Percentiles rank a stretch among this genome's conserved stretches.
These are phyloP conservation scores for Mnemiopsis leidyi DNA, from an alignment of 37 sponge, comb jelly and placozoan species.

Conservation along the genomic window DNA sequence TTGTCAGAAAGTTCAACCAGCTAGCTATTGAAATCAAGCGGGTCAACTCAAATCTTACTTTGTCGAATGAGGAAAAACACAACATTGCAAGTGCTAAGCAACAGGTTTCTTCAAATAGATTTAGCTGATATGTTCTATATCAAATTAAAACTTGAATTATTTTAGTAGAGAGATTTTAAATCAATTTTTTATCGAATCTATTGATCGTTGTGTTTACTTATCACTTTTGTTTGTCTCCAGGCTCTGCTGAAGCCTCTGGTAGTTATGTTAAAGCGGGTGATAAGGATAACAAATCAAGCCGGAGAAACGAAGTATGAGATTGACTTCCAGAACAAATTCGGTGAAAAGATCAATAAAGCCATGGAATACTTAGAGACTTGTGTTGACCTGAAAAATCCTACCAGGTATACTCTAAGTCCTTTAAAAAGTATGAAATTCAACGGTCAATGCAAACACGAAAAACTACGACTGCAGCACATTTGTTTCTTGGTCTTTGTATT, in stretches of 20 bases:
- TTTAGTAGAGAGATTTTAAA: too few relatives aligned
- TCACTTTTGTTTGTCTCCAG: slow-evolving; percentile 18
- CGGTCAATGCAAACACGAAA: too few relatives aligned
- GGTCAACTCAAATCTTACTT: slow-evolving; percentile 28
- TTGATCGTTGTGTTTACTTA: too few relatives aligned
- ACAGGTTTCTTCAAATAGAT: not conserved
- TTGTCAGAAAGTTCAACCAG: slow-evolving; percentile 55
- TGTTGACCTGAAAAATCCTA: slow-evolving; percentile 54
- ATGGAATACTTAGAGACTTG: slow-evolving; percentile 41
- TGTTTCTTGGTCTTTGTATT: too few relatives aligned
- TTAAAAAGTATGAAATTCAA: too few relatives aligned
- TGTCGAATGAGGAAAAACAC: not conserved
- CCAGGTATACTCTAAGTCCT: too few relatives aligned
- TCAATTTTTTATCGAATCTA: too few relatives aligned
- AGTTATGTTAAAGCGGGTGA: slow-evolving; percentile 84
- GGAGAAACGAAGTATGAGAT: slow-evolving; percentile 90
- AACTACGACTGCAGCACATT: too few relatives aligned
- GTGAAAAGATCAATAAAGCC: slow-evolving; percentile 7
- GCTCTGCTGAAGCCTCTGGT: slow-evolving; percentile 67
- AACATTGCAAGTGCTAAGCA: slow-evolving; percentile 37
- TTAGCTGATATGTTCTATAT: too few relatives aligned
- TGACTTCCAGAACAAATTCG: slow-evolving; percentile 74
- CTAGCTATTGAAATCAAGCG: slow-evolving; percentile 4
- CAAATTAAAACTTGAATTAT: too few relatives aligned
- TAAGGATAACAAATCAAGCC: slow-evolving; percentile 78